Conservation (phyloP, 1,140 invertebrate species). For the Caerostris extrusa region DNA sequence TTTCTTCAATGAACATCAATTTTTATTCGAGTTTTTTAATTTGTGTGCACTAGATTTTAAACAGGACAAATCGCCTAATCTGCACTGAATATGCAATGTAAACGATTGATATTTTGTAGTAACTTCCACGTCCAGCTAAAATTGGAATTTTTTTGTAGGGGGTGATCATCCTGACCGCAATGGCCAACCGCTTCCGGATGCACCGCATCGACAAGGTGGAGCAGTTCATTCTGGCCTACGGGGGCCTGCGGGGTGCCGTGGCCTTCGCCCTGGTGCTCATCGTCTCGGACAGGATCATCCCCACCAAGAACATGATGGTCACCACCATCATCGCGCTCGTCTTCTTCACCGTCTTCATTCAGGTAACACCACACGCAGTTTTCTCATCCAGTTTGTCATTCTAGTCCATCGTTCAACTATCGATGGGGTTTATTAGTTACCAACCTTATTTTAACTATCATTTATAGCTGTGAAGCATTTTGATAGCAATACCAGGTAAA, state of each 20-base stretch:
- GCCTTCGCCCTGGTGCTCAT: conserved; percentile 98
- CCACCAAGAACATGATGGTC: conserved; percentile 94
- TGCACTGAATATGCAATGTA: too few relatives aligned
- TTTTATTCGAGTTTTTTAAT: too few relatives aligned
- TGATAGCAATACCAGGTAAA: too few relatives aligned
- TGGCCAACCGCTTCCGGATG: conserved; percentile 95
- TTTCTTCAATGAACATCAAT: too few relatives aligned
- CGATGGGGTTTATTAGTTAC: too few relatives aligned
- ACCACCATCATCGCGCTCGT: conserved; percentile 99
- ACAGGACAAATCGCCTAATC: neutral
- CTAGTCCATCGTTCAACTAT: too few relatives aligned
- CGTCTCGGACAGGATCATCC: conserved; percentile 88
- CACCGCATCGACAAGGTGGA: conserved; percentile 96
- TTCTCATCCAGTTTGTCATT: too few relatives aligned
- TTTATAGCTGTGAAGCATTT: too few relatives aligned
- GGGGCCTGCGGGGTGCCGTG: conserved; percentile 97
- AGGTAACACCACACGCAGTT: conserved; percentile 51
- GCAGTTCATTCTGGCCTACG: conserved; percentile 99
- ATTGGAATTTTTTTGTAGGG: conserved; percentile 85
- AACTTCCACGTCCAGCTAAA: too few relatives aligned
- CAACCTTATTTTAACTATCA: too few relatives aligned
- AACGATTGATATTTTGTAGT: too few relatives aligned
- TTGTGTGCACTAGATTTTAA: neutral
- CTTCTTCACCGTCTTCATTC: conserved; percentile 98
- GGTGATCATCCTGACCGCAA: conserved; percentile 92